A percentile compares a stretch with the other conserved stretches of the same genome.
These are phyloP conservation scores for Bucco capensis DNA, from an alignment of 2,113 vertebrate species.

Conservation along the genomic window DNA sequence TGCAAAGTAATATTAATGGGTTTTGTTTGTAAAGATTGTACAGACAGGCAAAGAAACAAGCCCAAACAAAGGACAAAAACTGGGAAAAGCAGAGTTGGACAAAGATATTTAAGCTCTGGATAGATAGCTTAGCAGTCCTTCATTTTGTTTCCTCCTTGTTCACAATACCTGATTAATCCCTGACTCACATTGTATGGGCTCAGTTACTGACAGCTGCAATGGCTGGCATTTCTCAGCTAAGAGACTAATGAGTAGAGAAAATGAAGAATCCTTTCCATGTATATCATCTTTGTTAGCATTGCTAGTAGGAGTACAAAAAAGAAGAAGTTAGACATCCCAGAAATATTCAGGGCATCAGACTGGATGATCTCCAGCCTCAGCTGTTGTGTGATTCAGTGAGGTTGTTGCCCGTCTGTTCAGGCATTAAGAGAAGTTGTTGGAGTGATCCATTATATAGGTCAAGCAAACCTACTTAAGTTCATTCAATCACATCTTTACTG, in stretches of 20 bases:
- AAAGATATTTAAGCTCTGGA: background rate
- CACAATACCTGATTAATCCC: background rate
- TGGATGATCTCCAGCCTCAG: background rate
- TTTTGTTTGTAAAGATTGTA: background rate
- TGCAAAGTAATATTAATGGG: background rate
- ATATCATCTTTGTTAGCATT: background rate
- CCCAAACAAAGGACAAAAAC: background rate
- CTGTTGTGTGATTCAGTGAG: background rate
- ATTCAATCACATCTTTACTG: background rate
- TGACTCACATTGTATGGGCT: background rate
- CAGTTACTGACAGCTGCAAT: background rate
- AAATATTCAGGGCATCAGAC: background rate
- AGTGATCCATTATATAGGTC: background rate
- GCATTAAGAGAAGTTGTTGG: fast-evolving
- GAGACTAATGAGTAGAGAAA: background rate
- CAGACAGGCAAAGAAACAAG: background rate
- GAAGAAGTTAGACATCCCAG: background rate
- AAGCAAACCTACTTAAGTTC: background rate
- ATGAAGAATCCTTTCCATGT: background rate
- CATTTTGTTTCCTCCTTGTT: background rate
- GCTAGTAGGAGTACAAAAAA: background rate
- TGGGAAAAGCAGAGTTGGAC: background rate
- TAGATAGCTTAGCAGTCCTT: background rate
- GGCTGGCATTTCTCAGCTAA: background rate
- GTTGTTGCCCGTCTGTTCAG: background rate